phyloP scores from a whole-genome alignment of 64 coral and sea anemone genomes.

The Exaiptasia diaphana region DNA sequence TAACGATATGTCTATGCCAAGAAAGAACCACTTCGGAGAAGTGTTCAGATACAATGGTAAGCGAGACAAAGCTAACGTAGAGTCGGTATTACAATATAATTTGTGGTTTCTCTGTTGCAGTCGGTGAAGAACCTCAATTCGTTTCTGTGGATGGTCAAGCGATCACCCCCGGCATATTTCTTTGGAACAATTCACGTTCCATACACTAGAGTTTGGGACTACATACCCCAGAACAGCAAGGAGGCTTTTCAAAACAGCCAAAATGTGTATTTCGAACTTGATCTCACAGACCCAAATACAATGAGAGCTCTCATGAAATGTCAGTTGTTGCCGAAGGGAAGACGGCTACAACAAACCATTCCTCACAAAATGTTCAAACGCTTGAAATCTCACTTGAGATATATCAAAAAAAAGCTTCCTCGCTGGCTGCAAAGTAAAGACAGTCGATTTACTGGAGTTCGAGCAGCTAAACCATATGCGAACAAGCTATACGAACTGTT shows the following conservation, averaged over 20 bases:
- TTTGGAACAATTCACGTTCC: conserved; percentile 97
- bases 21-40: not conserved
- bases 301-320: conserved; percentile 70
- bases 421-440: conserved; percentile 58
- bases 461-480: conserved; percentile 52
- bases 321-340: conserved; percentile 73
- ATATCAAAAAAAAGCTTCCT: conserved; percentile 76
- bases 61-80: not conserved
- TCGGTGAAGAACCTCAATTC: conserved; percentile 82
- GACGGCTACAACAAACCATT: conserved; percentile 58
- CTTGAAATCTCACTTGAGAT: conserved; percentile 66
- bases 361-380: conserved; percentile 73
- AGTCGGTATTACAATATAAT: not conserved
- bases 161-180: conserved; percentile 88
- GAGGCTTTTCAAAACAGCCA: conserved; percentile 68
- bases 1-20: no score
- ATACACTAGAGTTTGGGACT: conserved; percentile 96
- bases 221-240: conserved; percentile 90
- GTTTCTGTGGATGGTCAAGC: conserved; percentile 77
- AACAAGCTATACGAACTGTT: conserved; percentile 80
- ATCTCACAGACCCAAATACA: conserved; percentile 67
- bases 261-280: conserved; percentile 96
- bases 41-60: conserved; percentile 8
- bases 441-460: conserved; percentile 18
- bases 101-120: conserved; percentile 51